Base-by-base conservation (phyloP, 2,113 vertebrate species). In the Morone chrysops region DNA sequence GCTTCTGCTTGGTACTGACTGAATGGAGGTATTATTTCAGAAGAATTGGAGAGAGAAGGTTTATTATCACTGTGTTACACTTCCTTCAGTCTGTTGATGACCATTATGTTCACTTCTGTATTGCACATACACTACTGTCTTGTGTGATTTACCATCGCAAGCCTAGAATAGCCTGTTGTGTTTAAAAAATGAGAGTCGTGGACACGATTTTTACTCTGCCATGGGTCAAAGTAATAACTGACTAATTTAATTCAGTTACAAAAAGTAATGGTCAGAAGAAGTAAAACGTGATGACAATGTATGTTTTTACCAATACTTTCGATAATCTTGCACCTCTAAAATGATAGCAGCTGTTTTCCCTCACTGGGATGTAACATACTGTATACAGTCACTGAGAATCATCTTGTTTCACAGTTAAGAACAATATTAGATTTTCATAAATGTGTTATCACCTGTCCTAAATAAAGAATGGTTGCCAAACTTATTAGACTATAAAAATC, bases 1-100 rank as follows among this genome's bases (percentile, higher is more conserved):
- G 92, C 72, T 88, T 86, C 85, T 90, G 89, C 91, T 90, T 93
- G 91, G 90, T 92, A 94, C 93, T 87, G 73, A 75, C 81, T 93
- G 83, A 95, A 92, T 89, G 72, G 86, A 89, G 41, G 82, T 68
- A 92, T 90, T 94, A 78, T 94, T 85, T 79, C 9, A 0, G 74
- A 89, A 90, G 86, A 92, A 94, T 92, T 81, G 90, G 90, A 85
- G 90, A 90, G 76, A 89, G 75, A 65, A 93, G 89, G 80, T 87
- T 90, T 90, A 92, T 93, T 92, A 93, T 91, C 88, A 89, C 85
- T 62, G 66, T 84, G 74, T 86, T 85, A 89, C 75, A 89, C 89
- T 91, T 93, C 88, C 86, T 91, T 61, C 61, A 82, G 77, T 84
- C 72, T 89, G 70, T 80, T 70, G 50, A 82, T 68, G 56, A 60